Evolutionary conservation across 2,888 invertebrate genomes (phyloP).

Genomic region (Aphodius sticticus): DNA sequence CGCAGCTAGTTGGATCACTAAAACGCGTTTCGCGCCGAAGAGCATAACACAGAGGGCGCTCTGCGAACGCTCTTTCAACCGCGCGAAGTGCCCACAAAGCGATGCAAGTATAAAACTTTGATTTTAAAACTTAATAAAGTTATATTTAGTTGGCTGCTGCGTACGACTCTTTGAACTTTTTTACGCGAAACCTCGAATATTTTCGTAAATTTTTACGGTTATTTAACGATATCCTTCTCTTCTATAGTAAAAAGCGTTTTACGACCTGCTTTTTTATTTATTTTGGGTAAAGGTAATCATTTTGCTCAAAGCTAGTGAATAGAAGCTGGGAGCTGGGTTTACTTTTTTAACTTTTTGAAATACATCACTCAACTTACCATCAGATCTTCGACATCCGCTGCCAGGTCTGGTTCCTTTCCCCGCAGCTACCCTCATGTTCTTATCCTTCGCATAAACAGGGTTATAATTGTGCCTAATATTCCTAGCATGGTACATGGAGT

Average conservation of each 20-base stretch:
- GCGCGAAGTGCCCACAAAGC: background rate
- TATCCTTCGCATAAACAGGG: conserved; percentile 55
- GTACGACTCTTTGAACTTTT: background rate
- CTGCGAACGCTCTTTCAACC: background rate
- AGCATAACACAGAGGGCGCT: background rate
- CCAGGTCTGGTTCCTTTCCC: background rate
- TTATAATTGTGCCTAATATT: conserved; percentile 57
- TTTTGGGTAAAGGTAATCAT: too few relatives aligned
- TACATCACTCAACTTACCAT: background rate
- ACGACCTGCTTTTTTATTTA: too few relatives aligned
- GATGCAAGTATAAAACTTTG: background rate
- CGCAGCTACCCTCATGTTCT: conserved; percentile 44
- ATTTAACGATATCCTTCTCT: background rate
- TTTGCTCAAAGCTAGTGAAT: too few relatives aligned
- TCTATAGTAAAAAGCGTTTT: background rate
- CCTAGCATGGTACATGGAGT: conserved; percentile 71
- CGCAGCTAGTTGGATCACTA: background rate
- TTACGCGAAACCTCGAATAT: background rate
- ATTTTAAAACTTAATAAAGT: background rate
- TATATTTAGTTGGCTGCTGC: background rate
- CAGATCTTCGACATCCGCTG: background rate
- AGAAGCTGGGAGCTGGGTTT: too few relatives aligned
- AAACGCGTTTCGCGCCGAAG: background rate
- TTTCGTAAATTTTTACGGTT: background rate
- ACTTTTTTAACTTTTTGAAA: too few relatives aligned